Evolutionary conservation across 1,140 invertebrate genomes (phyloP).

Genomic region (Drosophila micromelanica): DNA sequence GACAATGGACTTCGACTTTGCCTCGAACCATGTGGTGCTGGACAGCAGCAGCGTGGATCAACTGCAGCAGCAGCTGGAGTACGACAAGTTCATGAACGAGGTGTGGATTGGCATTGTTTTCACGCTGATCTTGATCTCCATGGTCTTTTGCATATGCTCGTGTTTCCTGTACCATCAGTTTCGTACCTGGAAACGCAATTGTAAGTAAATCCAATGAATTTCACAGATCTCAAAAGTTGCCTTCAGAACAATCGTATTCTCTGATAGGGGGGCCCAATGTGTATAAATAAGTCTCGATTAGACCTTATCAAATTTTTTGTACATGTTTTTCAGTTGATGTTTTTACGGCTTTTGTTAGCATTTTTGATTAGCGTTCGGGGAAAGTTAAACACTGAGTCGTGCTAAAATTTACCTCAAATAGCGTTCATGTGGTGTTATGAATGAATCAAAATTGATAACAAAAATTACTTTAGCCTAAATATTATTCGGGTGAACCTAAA

Average conservation of each 20-base stretch:
- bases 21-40: constrained; percentile 65
- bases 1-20: constrained; percentile 67
- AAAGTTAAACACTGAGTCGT: constrained; percentile 1
- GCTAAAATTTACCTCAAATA: constrained; percentile 6
- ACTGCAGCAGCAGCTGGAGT: constrained; percentile 78
- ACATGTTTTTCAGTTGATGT: not conserved
- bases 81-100: constrained; percentile 84
- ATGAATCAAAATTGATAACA: constrained; percentile 10
- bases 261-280: not conserved
- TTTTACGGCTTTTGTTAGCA: not conserved
- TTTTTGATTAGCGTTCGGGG: constrained; percentile 6
- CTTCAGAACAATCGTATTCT: not conserved
- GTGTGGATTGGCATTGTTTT: constrained; percentile 83
- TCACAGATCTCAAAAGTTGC: not conserved
- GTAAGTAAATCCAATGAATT: constrained; percentile 63
- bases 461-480: not conserved
- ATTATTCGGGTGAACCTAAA: too few relatives aligned
- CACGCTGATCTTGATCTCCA: constrained; percentile 78
- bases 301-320: constrained; percentile 17
- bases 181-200: constrained; percentile 82
- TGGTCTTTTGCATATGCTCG: constrained; percentile 83
- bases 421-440: not conserved
- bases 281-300: constrained; percentile 16
- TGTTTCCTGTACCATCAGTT: constrained; percentile 84
- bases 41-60: constrained; percentile 75